Evolutionary conservation across 2,888 invertebrate species (phyloP).

Genomic region (Lycaena phlaeas): DNA sequence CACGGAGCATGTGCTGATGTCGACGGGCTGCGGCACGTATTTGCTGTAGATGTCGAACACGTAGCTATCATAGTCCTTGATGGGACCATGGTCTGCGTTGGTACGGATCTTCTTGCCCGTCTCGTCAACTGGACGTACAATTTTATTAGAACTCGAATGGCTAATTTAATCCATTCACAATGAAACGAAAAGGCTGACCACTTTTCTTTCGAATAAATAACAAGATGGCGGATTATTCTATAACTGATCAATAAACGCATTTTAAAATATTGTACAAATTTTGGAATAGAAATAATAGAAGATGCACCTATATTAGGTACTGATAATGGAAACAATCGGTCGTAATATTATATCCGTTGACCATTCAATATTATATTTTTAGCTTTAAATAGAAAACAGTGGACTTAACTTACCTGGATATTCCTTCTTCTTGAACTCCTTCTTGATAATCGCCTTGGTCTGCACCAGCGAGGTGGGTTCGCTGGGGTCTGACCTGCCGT

Average conservation of each 20-base stretch:
- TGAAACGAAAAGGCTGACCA: too few species aligned
- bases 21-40: conserved; percentile 97
- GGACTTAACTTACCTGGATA: conserved; percentile 79
- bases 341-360: too few species aligned
- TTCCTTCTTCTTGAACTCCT: conserved; percentile 82
- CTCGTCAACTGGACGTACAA: conserved; percentile 75
- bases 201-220: too few species aligned
- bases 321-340: too few species aligned
- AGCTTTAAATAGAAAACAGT: too few species aligned
- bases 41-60: conserved; percentile 99
- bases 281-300: too few species aligned
- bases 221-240: too few species aligned
- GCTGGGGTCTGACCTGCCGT: conserved; percentile 96
- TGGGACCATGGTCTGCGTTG: conserved; percentile 88
- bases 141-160: neutral
- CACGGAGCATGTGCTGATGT: conserved; percentile 94
- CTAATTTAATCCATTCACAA: too few species aligned
- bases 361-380: too few species aligned
- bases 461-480: conserved; percentile 87
- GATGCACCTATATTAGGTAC: too few species aligned
- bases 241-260: too few species aligned
- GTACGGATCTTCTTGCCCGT: conserved; percentile 92
- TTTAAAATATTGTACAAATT: too few species aligned
- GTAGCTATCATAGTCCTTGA: conserved; percentile 97
- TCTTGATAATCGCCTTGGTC: conserved; percentile 87